These are phyloP conservation scores for Cherax quadricarinatus DNA, from an alignment of 1,140 invertebrate species.

Conservation along the genomic window DNA sequence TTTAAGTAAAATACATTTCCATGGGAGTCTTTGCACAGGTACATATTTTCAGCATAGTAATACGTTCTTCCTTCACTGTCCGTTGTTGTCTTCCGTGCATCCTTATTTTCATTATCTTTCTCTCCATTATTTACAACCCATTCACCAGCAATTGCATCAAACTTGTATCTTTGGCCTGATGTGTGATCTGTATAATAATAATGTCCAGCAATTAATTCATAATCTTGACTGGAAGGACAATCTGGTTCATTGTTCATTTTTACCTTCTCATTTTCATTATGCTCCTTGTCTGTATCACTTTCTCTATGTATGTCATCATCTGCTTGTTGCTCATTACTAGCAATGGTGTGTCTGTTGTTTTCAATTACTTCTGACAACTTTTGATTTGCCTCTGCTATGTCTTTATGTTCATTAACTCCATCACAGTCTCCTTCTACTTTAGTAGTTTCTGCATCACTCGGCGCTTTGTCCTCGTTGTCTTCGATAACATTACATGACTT, in stretches of 20 bases:
- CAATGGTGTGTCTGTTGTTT: neutral
- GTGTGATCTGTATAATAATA: conserved; percentile 69
- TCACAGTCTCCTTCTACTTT: neutral
- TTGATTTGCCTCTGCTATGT: neutral
- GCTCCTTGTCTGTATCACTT: neutral
- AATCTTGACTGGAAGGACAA: conserved; percentile 4
- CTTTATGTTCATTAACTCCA: neutral
- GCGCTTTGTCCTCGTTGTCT: neutral
- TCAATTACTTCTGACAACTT: neutral
- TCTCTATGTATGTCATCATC: neutral
- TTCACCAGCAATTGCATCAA: conserved; percentile 45
- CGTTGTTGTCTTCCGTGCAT: conserved; percentile 32
- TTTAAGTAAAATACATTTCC: conserved; percentile 71
- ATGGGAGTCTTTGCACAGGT: conserved; percentile 63
- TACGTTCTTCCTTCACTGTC: conserved; percentile 71
- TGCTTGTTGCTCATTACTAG: neutral
- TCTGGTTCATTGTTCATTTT: neutral
- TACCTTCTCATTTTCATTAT: neutral
- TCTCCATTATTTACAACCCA: conserved; percentile 33
- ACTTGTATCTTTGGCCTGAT: conserved; percentile 54
- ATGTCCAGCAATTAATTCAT: conserved; percentile 58
- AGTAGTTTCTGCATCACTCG: neutral
- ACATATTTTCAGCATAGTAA: conserved; percentile 69
- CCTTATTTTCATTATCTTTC: conserved; percentile 18
- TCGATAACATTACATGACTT: neutral